A percentile compares a stretch with the other conserved stretches of the same genome.
Conservation (phyloP, 2,888 invertebrate genomes). For the Caenorhabditis sp. region DNA sequence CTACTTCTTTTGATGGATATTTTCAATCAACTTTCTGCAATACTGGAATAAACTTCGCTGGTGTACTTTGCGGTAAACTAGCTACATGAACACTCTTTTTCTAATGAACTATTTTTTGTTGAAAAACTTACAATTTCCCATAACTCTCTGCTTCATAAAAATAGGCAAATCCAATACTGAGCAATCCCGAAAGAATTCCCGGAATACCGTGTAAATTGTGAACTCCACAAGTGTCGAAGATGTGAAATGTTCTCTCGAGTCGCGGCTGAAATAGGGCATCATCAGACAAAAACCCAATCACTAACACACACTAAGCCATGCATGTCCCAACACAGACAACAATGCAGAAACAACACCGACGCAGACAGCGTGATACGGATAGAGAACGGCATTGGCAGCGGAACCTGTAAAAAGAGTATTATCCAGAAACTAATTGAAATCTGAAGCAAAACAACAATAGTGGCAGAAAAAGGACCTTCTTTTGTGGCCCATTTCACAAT, state of each 20-base stretch:
- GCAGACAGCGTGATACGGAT: conserved; percentile 69
- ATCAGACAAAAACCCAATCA: conserved; percentile 64
- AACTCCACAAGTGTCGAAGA: conserved; percentile 91
- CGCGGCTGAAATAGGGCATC: conserved; percentile 48
- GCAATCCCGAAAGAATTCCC: conserved; percentile 81
- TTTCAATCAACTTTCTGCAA: too few species aligned
- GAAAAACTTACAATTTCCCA: conserved; percentile 48
- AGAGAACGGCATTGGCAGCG: conserved; percentile 73
- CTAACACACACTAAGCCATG: conserved; percentile 62
- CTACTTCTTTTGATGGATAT: too few species aligned
- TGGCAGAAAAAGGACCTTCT: too few species aligned
- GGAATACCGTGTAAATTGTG: conserved; percentile 97
- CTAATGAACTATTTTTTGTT: background rate
- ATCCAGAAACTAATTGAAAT: too few species aligned
- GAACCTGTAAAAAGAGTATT: conserved; percentile 57
- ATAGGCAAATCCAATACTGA: conserved; percentile 54
- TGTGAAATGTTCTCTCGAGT: conserved; percentile 74
- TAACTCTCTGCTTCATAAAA: conserved; percentile 54
- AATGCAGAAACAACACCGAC: conserved; percentile 68
- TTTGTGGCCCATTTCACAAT: too few species aligned
- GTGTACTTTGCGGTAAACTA: background rate
- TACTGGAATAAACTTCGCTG: too few species aligned
- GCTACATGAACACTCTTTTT: background rate
- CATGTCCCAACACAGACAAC: conserved; percentile 70
- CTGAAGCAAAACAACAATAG: too few species aligned